phyloP scores from a whole-genome alignment of 2,113 vertebrate species.

The Leucosticte australis region DNA sequence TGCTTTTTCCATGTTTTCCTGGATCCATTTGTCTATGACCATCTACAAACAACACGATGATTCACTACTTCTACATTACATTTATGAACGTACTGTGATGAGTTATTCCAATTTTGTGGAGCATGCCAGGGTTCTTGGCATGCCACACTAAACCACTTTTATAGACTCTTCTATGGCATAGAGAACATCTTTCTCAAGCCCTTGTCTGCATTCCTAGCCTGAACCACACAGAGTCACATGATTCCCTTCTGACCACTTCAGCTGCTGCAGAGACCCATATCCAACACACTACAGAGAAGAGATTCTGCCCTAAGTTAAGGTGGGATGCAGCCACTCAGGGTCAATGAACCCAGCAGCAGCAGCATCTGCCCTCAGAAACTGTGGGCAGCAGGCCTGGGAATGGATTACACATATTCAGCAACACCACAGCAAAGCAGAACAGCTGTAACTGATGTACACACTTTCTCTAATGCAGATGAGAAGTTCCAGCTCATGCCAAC shows the following conservation, averaged over 20 bases:
- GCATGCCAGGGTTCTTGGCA: background rate
- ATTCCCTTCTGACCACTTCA: background rate
- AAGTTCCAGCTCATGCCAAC: background rate
- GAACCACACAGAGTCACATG: background rate
- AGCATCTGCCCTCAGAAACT: background rate
- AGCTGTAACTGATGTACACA: background rate
- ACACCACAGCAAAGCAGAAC: background rate
- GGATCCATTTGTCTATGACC: background rate
- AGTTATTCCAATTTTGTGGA: background rate
- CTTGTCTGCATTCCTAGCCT: background rate
- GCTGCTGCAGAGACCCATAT: background rate
- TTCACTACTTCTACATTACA: background rate
- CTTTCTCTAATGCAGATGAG: background rate
- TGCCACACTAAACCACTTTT: background rate
- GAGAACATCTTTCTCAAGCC: background rate
- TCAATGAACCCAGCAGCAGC: background rate
- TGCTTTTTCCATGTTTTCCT: background rate
- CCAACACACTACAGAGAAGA: background rate
- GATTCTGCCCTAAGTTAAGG: background rate
- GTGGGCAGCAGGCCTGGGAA: background rate
- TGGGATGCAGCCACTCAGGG: background rate
- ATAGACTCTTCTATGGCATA: background rate
- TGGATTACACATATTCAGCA: background rate
- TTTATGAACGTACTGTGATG: background rate
- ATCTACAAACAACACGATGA: background rate